A percentile compares a stretch with the other conserved stretches of the same genome.
phyloP scores from a whole-genome alignment of 2,888 invertebrate species.

The Latrodectus elegans region DNA sequence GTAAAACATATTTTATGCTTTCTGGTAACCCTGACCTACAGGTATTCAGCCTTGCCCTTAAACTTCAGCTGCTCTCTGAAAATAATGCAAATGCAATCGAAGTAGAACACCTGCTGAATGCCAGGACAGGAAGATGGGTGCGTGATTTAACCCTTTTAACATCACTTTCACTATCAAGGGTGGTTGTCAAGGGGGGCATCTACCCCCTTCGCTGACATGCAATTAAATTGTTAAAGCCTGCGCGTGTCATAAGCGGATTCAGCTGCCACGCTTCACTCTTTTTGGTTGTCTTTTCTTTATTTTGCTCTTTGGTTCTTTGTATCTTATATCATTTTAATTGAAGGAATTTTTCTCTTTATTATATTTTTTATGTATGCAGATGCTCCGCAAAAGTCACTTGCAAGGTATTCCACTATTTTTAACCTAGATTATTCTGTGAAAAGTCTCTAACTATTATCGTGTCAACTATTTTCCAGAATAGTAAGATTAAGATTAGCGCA shows the following conservation, averaged over 20 bases:
- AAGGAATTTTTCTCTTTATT: too few species aligned
- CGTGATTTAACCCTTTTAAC: constrained; percentile 63
- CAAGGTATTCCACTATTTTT: too few species aligned
- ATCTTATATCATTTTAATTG: too few species aligned
- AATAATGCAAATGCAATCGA: constrained; percentile 51
- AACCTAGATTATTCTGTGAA: too few species aligned
- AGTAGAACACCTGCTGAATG: constrained; percentile 56
- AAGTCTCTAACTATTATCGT: too few species aligned
- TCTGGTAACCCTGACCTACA: constrained; percentile 60
- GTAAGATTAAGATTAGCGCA: too few species aligned
- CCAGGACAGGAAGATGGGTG: constrained; percentile 44
- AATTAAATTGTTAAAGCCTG: constrained; percentile 8
- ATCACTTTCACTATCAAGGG: constrained; percentile 58
- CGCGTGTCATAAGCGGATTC: not conserved
- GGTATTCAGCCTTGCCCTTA: constrained; percentile 49
- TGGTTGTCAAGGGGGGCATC: constrained; percentile 3
- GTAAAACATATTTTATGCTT: constrained; percentile 3
- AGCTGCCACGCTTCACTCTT: constrained; percentile 17
- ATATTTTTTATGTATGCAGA: too few species aligned
- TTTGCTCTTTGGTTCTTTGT: too few species aligned
- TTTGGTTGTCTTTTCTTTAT: constrained; percentile 10
- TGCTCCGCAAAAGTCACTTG: too few species aligned
- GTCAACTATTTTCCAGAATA: too few species aligned
- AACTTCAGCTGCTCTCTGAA: constrained; percentile 37
- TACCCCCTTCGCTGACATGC: constrained; percentile 27